Evolutionary conservation across 2,113 vertebrate genomes (phyloP).

Genomic region (Diphyllodes magnificus): DNA sequence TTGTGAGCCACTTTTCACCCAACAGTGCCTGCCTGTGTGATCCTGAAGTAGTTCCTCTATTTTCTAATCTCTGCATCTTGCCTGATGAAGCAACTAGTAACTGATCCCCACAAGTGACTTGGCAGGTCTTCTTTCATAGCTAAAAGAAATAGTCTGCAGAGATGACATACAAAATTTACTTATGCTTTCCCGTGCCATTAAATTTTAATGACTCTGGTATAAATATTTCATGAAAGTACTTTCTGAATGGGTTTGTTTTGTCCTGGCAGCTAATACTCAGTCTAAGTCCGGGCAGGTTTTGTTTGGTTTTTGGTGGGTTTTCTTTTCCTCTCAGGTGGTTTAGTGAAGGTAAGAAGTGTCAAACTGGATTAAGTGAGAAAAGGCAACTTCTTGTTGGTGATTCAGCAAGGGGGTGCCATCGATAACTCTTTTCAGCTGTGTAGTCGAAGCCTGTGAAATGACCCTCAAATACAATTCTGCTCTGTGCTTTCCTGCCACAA

Average conservation of each 20-base stretch:
- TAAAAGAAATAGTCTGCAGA: slow-evolving; percentile 6
- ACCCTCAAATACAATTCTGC: slow-evolving; percentile 1
- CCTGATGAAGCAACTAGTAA: not conserved
- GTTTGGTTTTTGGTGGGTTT: not conserved
- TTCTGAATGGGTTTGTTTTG: slow-evolving; percentile 25
- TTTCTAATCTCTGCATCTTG: not conserved
- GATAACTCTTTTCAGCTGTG: not conserved
- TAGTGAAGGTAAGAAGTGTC: not conserved
- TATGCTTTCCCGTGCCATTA: not conserved
- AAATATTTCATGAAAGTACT: slow-evolving; percentile 36
- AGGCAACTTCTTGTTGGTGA: not conserved
- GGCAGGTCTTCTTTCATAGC: not conserved
- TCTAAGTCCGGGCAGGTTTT: not conserved
- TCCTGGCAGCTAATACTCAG: not conserved
- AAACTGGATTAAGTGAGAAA: not conserved
- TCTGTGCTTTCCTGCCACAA: slow-evolving; percentile 65
- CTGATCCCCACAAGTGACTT: not conserved
- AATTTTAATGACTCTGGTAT: slow-evolving; percentile 24
- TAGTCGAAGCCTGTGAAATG: not conserved
- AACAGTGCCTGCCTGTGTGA: not conserved
- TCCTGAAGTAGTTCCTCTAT: not conserved
- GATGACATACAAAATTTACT: not conserved
- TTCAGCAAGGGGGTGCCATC: not conserved
- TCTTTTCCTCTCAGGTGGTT: not conserved
- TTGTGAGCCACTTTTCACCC: not conserved